Base-by-base conservation (phyloP, 2,797 vertebrate species). In the Dendrocincla tyrannina region DNA sequence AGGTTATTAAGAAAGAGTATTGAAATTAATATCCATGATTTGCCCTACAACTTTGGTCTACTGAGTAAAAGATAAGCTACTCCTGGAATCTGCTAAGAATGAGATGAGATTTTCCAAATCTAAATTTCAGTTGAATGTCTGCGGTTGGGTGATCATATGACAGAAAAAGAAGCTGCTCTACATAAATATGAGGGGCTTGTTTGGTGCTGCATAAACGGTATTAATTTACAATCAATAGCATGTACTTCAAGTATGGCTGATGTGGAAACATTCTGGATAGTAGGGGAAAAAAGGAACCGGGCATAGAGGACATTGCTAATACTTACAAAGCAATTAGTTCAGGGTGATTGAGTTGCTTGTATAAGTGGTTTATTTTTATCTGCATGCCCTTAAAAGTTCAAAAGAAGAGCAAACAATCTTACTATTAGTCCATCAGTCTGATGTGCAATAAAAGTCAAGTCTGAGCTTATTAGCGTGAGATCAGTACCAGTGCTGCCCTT, bases 331-430 rank as follows among this genome's bases (percentile, higher is more conserved):
- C 16, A 88, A 9, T 53, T 64, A 62, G 32, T 60, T 85, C 49
- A 13, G 8, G 24, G 17, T 11, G 15, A 55, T 85, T 69, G 63
- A 95, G 23, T 55, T 88, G 78, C 33, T 88, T 39, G 32, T 84
- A 11, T 33, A 96, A 74, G 41, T 15, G 12, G 7, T 66, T 81
- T 78, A 94, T 7, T 94, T 93, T 91, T 67, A 28, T 88, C 84
- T 92, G 41, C 52, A 92, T 74, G 44, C 52, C 85, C 96, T 96
- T 84, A 58, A 62, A 95, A 92, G 58, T 93, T 82, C 58, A 86
- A 91, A 96, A 63, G 62, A 80, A 95, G 88, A 81, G 41, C 33
- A 91, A 89, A 68, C 11, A 60, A n/a, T 80, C 46, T 83, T 50
- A 69, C 35, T 37, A 68, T 67, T 89, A 86, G 68, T 79, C 70